Conservation (phyloP, 2,888 invertebrate species). For the Calameuta idolon region DNA sequence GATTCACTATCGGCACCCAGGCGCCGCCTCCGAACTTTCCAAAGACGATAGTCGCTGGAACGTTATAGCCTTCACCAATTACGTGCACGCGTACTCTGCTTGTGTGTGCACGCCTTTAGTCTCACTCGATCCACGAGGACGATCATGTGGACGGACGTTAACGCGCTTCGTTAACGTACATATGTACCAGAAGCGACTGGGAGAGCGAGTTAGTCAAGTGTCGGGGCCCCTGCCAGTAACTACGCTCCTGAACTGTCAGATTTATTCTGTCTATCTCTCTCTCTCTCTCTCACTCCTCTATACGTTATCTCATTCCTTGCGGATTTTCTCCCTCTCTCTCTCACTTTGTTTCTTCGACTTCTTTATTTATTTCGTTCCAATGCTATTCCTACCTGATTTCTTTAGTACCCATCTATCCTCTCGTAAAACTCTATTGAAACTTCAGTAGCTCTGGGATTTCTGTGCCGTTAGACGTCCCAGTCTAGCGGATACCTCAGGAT, state of each 20-base stretch:
- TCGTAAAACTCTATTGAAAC: not conserved
- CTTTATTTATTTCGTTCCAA: not conserved
- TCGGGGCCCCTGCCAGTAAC: not conserved
- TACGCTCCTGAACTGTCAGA: not conserved
- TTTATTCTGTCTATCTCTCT: not conserved
- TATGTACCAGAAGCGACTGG: not conserved
- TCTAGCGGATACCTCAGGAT: not conserved
- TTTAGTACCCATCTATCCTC: not conserved
- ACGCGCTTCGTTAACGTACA: not conserved
- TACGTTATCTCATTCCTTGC: not conserved
- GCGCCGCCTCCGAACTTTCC: conserved; percentile 30
- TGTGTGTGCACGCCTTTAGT: conserved; percentile 14
- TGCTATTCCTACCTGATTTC: not conserved
- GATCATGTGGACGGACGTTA: not conserved
- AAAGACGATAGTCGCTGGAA: conserved; percentile 46
- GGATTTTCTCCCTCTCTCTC: not conserved
- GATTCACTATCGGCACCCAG: conserved; percentile 18
- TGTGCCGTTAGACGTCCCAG: not conserved
- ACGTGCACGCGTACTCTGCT: conserved; percentile 66
- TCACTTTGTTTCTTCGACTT: not conserved
- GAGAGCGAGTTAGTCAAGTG: not conserved
- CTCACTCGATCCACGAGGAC: not conserved
- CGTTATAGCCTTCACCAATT: conserved; percentile 62
- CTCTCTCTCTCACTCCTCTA: not conserved
- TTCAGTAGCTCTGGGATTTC: not conserved